phyloP scores from a whole-genome alignment of 2,797 vertebrate genomes.

The Halcyon chelicuti region DNA sequence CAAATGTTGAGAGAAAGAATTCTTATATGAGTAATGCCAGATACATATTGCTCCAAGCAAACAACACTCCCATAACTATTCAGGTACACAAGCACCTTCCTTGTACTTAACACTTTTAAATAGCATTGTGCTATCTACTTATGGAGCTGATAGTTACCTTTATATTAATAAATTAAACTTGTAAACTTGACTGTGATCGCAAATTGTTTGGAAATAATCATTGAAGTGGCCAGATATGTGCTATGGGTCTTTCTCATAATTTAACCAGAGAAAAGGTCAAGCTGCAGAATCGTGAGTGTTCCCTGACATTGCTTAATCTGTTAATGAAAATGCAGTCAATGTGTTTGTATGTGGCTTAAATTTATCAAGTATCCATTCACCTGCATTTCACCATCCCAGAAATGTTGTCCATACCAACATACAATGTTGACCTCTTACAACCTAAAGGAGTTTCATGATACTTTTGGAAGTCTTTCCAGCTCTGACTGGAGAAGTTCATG shows the following conservation, averaged over 20 bases:
- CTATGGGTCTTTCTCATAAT: background rate
- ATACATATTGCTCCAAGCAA: background rate
- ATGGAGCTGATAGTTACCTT: background rate
- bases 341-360: background rate
- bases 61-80: background rate
- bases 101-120: background rate
- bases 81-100: background rate
- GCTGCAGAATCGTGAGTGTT: background rate
- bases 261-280: background rate
- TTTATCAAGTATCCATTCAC: fast-evolving
- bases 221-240: background rate
- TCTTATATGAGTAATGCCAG: background rate
- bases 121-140: background rate
- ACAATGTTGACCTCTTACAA: background rate
- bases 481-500: background rate
- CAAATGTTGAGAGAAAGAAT: background rate
- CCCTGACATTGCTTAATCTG: background rate
- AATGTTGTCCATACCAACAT: background rate
- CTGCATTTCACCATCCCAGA: background rate
- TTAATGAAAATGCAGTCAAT: background rate
- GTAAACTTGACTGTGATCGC: background rate
- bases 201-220: background rate
- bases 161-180: background rate
- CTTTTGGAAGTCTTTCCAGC: background rate
- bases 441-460: background rate